phyloP scores from a whole-genome alignment of 2,113 vertebrate genomes.

The Macrotis lagotis region DNA sequence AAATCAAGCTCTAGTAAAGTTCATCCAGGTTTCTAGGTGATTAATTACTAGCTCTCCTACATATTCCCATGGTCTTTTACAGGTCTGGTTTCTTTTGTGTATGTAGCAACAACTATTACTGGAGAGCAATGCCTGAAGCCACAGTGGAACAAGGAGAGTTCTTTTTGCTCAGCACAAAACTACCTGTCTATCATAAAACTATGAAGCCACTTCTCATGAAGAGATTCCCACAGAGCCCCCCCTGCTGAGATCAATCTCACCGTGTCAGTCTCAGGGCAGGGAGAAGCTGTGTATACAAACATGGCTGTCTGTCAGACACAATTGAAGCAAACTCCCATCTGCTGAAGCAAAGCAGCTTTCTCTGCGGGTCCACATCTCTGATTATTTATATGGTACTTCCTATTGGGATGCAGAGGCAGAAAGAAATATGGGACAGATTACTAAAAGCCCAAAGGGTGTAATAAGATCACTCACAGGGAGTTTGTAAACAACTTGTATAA shows the following conservation, averaged over 20 bases:
- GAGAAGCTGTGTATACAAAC: neutral
- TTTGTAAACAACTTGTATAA: neutral
- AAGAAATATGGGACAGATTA: constrained; percentile 3
- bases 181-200: neutral
- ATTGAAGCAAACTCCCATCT: neutral
- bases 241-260: neutral
- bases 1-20: neutral
- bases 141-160: neutral
- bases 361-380: neutral
- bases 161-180: constrained; percentile 11
- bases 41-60: neutral
- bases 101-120: rapidly evolving
- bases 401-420: neutral
- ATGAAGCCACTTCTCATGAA: neutral
- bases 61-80: neutral
- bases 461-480: neutral
- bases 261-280: neutral
- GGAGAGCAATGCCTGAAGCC: neutral
- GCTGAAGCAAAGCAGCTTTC: neutral
- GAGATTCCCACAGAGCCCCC: constrained; percentile 2
- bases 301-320: neutral
- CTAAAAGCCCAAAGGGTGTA: neutral
- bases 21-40: neutral
- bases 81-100: neutral
- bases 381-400: constrained; percentile 1